Percentiles rank a stretch among this genome's conserved stretches.
phyloP scores from a whole-genome alignment of 2,113 vertebrate species.

The Callaeas wilsoni region DNA sequence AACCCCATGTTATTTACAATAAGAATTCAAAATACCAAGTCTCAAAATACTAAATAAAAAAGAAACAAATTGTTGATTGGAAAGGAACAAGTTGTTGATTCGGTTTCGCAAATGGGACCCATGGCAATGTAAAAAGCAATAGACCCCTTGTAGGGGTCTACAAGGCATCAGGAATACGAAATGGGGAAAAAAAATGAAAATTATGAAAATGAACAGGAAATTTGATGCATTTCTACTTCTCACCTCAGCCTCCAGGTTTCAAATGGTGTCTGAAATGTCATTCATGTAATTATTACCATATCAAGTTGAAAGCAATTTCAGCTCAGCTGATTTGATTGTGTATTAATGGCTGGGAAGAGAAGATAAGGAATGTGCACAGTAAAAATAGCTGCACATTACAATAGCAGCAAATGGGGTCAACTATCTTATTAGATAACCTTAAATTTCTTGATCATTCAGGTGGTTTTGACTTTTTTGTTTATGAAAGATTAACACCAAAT shows the following conservation, averaged over 20 bases:
- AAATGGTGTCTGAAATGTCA: conserved; percentile 65
- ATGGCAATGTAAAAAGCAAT: conserved; percentile 21
- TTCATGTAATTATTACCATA: conserved; percentile 66
- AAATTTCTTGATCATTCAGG: background rate
- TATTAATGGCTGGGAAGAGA: conserved; percentile 60
- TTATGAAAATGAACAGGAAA: background rate
- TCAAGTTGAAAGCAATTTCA: conserved; percentile 60
- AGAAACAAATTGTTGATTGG: background rate
- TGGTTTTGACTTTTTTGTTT: background rate
- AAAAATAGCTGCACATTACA: background rate
- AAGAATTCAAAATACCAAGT: background rate
- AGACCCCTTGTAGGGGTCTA: too few relatives aligned
- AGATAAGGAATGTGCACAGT: conserved; percentile 58
- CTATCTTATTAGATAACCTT: conserved; percentile 20
- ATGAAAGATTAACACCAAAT: background rate
- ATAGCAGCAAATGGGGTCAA: conserved; percentile 7
- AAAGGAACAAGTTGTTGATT: background rate
- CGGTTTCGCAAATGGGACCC: background rate
- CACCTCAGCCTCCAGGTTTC: conserved; percentile 29
- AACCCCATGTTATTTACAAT: background rate
- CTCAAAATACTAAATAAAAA: background rate
- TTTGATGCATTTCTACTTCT: conserved; percentile 10
- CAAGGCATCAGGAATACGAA: background rate
- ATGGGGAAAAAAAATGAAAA: background rate
- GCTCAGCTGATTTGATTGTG: conserved; percentile 55